A percentile compares a stretch with the other conserved stretches of the same genome.
phyloP scores from a whole-genome alignment of 2,797 vertebrate genomes.

The Semotilus atromaculatus region DNA sequence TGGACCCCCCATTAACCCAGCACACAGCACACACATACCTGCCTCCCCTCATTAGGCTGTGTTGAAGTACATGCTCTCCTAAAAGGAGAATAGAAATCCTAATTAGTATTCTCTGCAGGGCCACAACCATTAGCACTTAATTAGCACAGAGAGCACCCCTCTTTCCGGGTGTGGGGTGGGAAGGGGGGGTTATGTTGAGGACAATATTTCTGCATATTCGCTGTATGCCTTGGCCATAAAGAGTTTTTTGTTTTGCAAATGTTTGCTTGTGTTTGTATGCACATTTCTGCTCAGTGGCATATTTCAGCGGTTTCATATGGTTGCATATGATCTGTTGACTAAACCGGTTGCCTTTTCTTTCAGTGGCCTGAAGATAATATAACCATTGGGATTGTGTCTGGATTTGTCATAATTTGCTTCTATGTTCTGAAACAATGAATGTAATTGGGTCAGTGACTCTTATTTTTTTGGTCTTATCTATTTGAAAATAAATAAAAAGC shows the following conservation, averaged over 20 bases:
- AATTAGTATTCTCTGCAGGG: constrained; percentile 85
- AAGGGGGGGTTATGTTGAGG: constrained; percentile 67
- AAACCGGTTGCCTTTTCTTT: constrained; percentile 19
- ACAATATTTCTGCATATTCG: constrained; percentile 75
- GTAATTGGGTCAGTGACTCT: neutral
- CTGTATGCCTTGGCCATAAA: constrained; percentile 61
- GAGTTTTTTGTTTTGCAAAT: constrained; percentile 59
- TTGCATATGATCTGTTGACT: constrained; percentile 16
- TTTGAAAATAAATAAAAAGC: no score
- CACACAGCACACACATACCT: constrained; percentile 79
- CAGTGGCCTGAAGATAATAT: no score
- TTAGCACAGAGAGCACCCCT: constrained; percentile 81
- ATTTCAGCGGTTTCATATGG: neutral
- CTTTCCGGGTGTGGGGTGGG: constrained; percentile 57
- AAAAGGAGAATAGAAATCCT: constrained; percentile 77
- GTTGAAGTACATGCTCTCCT: constrained; percentile 76
- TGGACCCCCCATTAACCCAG: constrained; percentile 79
- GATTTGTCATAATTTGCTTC: neutral
- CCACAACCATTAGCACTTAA: constrained; percentile 85
- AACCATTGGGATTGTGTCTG: neutral
- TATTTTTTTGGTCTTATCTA: no score
- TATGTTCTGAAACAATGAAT: neutral
- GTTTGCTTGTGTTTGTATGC: constrained; percentile 54
- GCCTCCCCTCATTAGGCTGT: constrained; percentile 80
- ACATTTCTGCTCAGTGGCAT: neutral